Conservation (phyloP, 2,797 vertebrate species). For the Schizopygopsis pylzovi region DNA sequence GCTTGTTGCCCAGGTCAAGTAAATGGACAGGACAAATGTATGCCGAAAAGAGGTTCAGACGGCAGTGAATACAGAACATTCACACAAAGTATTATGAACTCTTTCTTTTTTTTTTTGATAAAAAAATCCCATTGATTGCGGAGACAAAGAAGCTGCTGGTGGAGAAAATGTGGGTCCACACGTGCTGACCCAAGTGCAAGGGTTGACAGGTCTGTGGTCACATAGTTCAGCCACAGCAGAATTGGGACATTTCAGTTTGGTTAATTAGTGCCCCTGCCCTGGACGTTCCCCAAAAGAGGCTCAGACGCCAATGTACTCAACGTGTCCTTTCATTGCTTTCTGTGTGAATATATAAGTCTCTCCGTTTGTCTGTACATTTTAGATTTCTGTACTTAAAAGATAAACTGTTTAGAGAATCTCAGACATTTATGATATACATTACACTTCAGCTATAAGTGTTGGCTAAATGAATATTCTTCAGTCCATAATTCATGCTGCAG, state of each 20-base stretch:
- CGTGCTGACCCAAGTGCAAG: constrained; percentile 57
- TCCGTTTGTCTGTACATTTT: constrained; percentile 36
- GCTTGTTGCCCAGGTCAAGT: constrained; percentile 44
- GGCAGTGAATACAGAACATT: constrained; percentile 32
- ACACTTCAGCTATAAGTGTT: background rate
- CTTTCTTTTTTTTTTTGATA: constrained; percentile 31
- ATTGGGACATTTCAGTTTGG: constrained; percentile 53
- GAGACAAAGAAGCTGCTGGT: constrained; percentile 56
- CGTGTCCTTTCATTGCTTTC: constrained; percentile 51
- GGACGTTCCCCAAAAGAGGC: constrained; percentile 23
- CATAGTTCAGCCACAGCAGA: constrained; percentile 55
- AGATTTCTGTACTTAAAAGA: constrained; percentile 21
- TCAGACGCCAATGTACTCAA: constrained; percentile 50
- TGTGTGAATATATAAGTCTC: constrained; percentile 32
- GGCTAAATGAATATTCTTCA: background rate
- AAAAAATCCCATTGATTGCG: constrained; percentile 49
- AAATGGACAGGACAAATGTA: constrained; percentile 47
- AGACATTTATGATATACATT: background rate
- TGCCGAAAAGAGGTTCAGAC: constrained; percentile 14
- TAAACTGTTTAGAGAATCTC: background rate
- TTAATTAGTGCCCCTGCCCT: constrained; percentile 55
- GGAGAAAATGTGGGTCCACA: constrained; percentile 57
- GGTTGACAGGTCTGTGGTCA: constrained; percentile 50
- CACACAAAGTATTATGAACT: constrained; percentile 19
- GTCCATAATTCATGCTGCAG: background rate